Conservation (phyloP, 2,113 vertebrate species). For the Vulpes lagopus region DNA sequence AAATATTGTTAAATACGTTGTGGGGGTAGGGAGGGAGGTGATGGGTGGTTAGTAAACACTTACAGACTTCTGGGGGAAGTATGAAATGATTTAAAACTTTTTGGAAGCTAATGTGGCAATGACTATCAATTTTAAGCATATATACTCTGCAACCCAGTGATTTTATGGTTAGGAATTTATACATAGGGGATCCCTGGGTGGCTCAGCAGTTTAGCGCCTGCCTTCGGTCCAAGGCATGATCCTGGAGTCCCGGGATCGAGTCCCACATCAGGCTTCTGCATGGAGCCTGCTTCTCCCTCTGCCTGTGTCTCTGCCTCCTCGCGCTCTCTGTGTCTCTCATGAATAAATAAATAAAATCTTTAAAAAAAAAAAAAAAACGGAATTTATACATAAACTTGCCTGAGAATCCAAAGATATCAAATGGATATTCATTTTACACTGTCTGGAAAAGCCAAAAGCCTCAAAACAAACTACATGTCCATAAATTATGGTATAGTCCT, state of each 20-base stretch:
- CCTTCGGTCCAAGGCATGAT: too few relatives aligned
- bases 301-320: too few relatives aligned
- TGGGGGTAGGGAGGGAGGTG: neutral
- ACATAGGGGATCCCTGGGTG: neutral
- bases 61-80: neutral
- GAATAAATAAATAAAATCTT: too few relatives aligned
- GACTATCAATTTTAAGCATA: slow-evolving; percentile 30
- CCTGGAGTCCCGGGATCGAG: too few relatives aligned
- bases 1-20: neutral
- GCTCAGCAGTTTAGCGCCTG: too few relatives aligned
- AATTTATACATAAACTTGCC: slow-evolving; percentile 41
- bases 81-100: neutral
- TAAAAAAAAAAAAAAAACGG: neutral
- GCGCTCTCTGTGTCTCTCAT: too few relatives aligned
- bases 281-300: too few relatives aligned
- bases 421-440: slow-evolving; percentile 2
- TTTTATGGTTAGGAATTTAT: neutral
- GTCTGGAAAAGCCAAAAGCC: neutral
- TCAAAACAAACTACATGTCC: slow-evolving; percentile 3
- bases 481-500: neutral
- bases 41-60: neutral
- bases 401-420: slow-evolving; percentile 42
- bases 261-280: too few relatives aligned
- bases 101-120: neutral
- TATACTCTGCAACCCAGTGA: neutral